phyloP scores from a whole-genome alignment of 2,797 vertebrate genomes.

The Hozukius guyotensis region DNA sequence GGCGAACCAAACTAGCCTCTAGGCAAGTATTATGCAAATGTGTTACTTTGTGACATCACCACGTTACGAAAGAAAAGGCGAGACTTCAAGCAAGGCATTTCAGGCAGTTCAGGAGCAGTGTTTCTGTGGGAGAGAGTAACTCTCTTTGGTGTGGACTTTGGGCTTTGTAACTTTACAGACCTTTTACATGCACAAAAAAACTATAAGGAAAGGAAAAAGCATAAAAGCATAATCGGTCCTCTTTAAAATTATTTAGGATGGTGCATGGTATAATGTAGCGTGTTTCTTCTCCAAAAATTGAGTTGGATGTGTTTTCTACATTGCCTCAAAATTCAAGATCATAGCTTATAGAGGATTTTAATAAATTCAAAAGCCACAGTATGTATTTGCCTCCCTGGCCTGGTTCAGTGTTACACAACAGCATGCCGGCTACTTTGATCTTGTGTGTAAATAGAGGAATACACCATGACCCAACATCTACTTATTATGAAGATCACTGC shows the following conservation, averaged over 20 bases:
- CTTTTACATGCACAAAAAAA: too few relatives aligned
- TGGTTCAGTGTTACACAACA: neutral
- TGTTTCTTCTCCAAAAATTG: neutral
- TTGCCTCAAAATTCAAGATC: conserved; percentile 1
- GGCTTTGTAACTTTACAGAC: too few relatives aligned
- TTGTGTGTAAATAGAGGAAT: conserved; percentile 17
- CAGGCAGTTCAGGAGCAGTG: too few relatives aligned
- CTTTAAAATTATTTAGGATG: neutral
- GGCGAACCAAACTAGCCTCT: too few relatives aligned
- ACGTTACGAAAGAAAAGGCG: too few relatives aligned
- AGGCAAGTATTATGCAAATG: too few relatives aligned
- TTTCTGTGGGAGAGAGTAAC: too few relatives aligned
- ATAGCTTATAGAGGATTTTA: conserved; percentile 8
- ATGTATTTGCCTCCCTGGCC: neutral
- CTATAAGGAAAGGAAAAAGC: too few relatives aligned
- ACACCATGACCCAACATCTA: conserved; percentile 2
- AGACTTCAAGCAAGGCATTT: too few relatives aligned
- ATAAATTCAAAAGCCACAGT: conserved; percentile 5
- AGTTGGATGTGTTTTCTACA: conserved; percentile 1
- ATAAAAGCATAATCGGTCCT: too few relatives aligned
- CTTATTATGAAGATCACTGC: conserved; percentile 2
- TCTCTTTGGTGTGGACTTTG: too few relatives aligned
- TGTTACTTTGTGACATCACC: too few relatives aligned
- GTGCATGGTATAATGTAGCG: neutral
- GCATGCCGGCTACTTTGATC: conserved; percentile 19